phyloP scores from a whole-genome alignment of 2,888 invertebrate genomes.

The Cactoblastis cactorum region DNA sequence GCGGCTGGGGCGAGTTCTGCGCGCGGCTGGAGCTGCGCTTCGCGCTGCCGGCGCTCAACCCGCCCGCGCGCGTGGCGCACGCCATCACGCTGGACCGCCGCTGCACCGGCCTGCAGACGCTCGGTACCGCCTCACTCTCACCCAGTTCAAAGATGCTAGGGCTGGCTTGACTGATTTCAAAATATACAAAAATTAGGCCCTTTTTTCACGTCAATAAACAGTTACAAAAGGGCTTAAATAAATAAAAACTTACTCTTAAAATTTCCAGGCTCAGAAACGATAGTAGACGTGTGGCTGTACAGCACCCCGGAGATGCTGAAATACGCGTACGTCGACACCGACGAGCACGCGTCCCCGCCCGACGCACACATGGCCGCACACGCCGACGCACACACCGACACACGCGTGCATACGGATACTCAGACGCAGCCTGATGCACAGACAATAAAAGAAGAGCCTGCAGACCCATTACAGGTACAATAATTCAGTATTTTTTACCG shows the following conservation, averaged over 20 bases:
- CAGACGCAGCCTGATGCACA: too few relatives aligned
- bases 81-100: conserved; percentile 89
- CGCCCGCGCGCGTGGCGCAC: conserved; percentile 89
- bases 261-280: conserved; percentile 87
- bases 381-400: conserved; percentile 13
- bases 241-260: not conserved
- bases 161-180: too few relatives aligned
- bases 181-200: not conserved
- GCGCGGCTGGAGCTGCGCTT: conserved; percentile 90
- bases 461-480: too few relatives aligned
- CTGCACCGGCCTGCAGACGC: conserved; percentile 89
- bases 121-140: too few relatives aligned
- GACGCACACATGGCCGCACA: not conserved
- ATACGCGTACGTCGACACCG: conserved; percentile 50
- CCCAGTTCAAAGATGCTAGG: too few relatives aligned
- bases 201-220: too few relatives aligned
- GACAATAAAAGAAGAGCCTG: too few relatives aligned
- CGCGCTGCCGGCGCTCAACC: conserved; percentile 82
- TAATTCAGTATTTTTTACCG: too few relatives aligned
- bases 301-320: conserved; percentile 65
- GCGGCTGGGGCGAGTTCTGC: conserved; percentile 97
- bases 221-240: not conserved
- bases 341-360: not conserved
- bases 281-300: conserved; percentile 85
- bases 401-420: too few relatives aligned